These are phyloP conservation scores for Ceyx cyanopectus DNA, from an alignment of 2,113 vertebrate species.

Conservation along the genomic window DNA sequence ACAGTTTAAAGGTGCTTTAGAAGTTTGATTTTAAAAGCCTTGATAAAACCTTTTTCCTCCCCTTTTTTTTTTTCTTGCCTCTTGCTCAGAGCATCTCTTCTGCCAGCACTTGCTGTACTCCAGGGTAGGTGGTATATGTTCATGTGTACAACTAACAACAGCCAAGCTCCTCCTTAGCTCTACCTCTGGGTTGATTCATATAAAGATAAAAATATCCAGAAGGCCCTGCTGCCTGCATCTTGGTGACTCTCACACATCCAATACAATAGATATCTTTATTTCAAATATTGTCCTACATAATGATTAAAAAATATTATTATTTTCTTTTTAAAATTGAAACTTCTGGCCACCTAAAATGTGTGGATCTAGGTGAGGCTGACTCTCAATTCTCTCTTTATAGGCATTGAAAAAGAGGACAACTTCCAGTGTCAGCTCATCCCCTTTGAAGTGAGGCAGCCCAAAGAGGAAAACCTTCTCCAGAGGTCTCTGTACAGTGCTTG, in stretches of 20 bases:
- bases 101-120: background rate
- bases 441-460: background rate
- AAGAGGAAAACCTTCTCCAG: background rate
- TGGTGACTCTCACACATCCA: background rate
- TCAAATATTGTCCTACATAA: background rate
- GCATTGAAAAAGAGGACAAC: background rate
- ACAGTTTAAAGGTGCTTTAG: constrained; percentile 76
- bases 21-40: constrained; percentile 73
- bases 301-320: too few relatives aligned
- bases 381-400: background rate
- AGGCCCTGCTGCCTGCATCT: background rate
- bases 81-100: background rate
- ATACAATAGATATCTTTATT: background rate
- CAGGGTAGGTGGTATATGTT: background rate
- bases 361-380: background rate
- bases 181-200: constrained; percentile 17
- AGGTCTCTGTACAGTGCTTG: background rate
- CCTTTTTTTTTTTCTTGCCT: constrained; percentile 5
- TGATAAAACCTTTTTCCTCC: constrained; percentile 21
- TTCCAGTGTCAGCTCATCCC: background rate
- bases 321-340: background rate
- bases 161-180: background rate
- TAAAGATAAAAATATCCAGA: background rate
- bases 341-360: background rate
- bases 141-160: background rate